phyloP scores from a whole-genome alignment of 2,113 vertebrate species.

The Epinephelus cyanopodus region DNA sequence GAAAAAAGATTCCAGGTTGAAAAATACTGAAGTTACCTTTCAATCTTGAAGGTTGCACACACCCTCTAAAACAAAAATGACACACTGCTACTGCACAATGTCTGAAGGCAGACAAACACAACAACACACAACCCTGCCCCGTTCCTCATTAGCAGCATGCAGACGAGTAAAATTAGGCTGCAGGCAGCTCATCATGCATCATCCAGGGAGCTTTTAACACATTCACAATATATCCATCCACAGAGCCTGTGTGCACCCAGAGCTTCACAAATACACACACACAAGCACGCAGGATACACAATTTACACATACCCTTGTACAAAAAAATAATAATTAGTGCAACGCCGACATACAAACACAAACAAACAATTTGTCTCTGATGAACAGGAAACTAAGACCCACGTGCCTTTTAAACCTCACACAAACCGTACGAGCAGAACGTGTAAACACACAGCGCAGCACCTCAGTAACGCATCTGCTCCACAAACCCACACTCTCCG shows the following conservation, averaged over 20 bases:
- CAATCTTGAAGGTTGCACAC: no score
- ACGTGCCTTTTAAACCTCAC: background rate
- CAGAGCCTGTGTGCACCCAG: background rate
- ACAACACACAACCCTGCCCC: background rate
- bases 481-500: conserved; percentile 27
- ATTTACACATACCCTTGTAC: background rate
- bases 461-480: background rate
- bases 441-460: background rate
- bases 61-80: background rate
- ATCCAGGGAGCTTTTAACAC: conserved; percentile 53
- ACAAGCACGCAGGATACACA: background rate
- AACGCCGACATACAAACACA: conserved; percentile 13
- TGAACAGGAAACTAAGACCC: conserved; percentile 16
- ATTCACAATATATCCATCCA: conserved; percentile 28
- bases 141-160: conserved; percentile 43
- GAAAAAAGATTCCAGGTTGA: no score
- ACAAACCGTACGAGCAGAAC: background rate
- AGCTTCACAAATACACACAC: conserved; percentile 4
- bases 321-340: conserved; percentile 29
- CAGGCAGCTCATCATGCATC: conserved; percentile 33
- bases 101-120: conserved; percentile 28
- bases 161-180: conserved; percentile 40
- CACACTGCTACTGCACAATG: background rate
- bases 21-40: no score
- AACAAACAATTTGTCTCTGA: conserved; percentile 14